Evolutionary conservation across 2,888 invertebrate genomes (phyloP), one percentile per base, ranked within the genome.

Genomic region (Agrochola macilenta): DNA sequence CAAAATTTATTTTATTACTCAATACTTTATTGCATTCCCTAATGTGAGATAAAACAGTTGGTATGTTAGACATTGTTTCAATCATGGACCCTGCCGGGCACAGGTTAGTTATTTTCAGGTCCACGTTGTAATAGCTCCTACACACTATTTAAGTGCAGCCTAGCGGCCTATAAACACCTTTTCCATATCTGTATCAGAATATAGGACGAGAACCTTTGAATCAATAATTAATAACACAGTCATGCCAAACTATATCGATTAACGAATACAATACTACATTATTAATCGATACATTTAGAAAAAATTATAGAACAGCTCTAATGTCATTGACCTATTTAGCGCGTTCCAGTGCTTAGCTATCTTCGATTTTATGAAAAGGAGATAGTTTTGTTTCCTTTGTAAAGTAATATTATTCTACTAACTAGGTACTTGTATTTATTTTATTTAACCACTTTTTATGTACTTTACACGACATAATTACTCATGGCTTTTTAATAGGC

Each of bases 301-400:
- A 26, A 39, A 2, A 30, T 14, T 39, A 58, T 65, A 26, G 26
- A 23, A 60, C 81, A 35, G n/a, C 81, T 61, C 82, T 79, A 82
- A 75, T 79, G 84, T 84, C 84, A 85, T 79, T 85, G 84, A 84
- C 84, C 84, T 82, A 85, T 61, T 74, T 84, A 30, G 20, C 26
- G 83, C 52, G 83, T 83, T 83, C 77, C 80, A 83, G 74, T 2
- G n/a, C 26, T 11, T 9, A 23, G 23, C 2, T 20, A 61, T 52
- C 7, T 26, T 49, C 26, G 2, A 65, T 11, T 60, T 17, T n/a
- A n/a, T 14, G 23, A 17, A n/a, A 26, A 26, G 2, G 2, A 23
- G 1, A 12, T 12, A 5, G 35, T 46, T 23, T 57, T 43, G 30
- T 65, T 76, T 76, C 3, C 11, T 30, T 43, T 20, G 11, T 39